phyloP scores from a whole-genome alignment of 2,113 vertebrate genomes.

The Grammomys dolichurus region DNA sequence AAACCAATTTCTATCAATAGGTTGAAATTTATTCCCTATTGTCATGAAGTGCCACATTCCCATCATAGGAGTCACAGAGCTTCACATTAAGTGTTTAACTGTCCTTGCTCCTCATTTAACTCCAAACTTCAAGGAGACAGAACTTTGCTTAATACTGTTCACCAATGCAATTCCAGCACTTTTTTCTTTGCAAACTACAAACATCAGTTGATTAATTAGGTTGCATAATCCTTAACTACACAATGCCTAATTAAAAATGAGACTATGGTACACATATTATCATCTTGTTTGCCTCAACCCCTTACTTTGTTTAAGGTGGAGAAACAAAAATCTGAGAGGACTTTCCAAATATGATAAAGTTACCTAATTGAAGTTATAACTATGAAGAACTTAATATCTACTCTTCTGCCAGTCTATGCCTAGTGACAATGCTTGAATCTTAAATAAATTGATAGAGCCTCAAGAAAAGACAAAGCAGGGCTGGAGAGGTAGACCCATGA shows the following conservation, averaged over 20 bases:
- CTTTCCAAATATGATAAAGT: slow-evolving; percentile 27
- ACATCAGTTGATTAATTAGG: background rate
- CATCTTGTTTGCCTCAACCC: background rate
- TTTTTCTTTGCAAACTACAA: background rate
- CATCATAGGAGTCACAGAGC: background rate
- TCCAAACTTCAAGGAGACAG: background rate
- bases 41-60: background rate
- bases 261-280: background rate
- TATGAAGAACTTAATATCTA: background rate
- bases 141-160: background rate
- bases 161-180: background rate
- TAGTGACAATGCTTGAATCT: slow-evolving; percentile 6
- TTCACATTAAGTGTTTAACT: background rate
- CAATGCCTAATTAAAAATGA: slow-evolving; percentile 14
- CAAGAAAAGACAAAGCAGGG: background rate
- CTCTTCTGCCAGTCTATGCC: background rate
- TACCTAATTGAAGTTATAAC: slow-evolving; percentile 45
- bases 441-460: background rate
- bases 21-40: background rate
- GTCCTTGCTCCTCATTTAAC: background rate
- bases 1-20: slow-evolving; percentile 3
- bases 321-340: slow-evolving; percentile 26
- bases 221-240: background rate
- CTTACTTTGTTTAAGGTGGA: background rate
- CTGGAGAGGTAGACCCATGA: no score